Conservation (phyloP, 2,113 vertebrate genomes). For the Saccopteryx leptura region DNA sequence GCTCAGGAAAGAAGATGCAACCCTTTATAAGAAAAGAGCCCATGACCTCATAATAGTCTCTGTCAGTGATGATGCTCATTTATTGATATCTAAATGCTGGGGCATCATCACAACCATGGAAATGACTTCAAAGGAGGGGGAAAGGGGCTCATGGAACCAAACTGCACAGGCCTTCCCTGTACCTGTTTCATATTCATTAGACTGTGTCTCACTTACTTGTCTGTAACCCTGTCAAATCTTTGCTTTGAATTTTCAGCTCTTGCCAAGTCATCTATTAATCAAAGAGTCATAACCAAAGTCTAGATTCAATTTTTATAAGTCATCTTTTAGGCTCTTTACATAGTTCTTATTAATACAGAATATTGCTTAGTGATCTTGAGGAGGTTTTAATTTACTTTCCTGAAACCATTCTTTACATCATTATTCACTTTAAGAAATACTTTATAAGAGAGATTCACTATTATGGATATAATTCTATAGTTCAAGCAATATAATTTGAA, state of each 20-base stretch:
- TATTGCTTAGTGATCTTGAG: constrained; percentile 65
- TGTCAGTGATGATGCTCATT: not conserved
- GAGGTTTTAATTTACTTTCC: constrained; percentile 43
- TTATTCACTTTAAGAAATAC: constrained; percentile 37
- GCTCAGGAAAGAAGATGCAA: not conserved
- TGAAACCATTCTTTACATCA: not conserved
- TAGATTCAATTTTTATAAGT: constrained; percentile 51
- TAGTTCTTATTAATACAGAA: constrained; percentile 44
- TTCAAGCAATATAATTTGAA: constrained; percentile 19
- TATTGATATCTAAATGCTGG: not conserved
- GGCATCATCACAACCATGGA: not conserved
- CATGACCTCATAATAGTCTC: not conserved
- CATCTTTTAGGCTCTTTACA: constrained; percentile 24
- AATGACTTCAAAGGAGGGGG: not conserved
- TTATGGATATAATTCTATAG: not conserved
- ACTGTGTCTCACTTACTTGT: not conserved
- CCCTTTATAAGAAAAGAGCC: not conserved
- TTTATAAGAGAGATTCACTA: not conserved
- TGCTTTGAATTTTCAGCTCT: constrained; percentile 10
- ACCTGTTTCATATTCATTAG: not conserved
- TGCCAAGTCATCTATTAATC: not conserved
- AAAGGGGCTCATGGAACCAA: not conserved
- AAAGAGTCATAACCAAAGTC: not conserved
- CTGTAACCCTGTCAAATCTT: not conserved
- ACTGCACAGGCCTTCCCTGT: not conserved